These are phyloP conservation scores for Drosophila dives DNA, from an alignment of 2,888 invertebrate genomes.

Conservation along the genomic window DNA sequence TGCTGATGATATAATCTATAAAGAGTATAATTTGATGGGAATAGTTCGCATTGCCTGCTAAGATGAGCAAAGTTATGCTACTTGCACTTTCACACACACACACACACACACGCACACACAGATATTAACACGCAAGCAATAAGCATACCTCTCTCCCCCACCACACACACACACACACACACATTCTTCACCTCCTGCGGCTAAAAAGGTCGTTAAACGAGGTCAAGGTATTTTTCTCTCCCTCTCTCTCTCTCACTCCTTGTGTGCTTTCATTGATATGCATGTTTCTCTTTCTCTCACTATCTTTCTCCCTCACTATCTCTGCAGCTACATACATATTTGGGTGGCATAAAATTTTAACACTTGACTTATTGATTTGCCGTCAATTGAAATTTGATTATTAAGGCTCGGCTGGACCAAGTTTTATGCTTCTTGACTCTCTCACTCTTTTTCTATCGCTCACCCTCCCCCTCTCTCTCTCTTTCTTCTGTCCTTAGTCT, in stretches of 20 bases:
- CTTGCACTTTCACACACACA: slow-evolving; percentile 2
- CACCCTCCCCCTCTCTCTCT: background rate
- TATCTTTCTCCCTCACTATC: slow-evolving; percentile 10
- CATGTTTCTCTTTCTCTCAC: background rate
- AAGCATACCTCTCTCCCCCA: slow-evolving; percentile 2
- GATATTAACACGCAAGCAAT: background rate
- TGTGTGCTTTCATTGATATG: slow-evolving; percentile 23
- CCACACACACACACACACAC: background rate
- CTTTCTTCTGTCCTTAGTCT: background rate
- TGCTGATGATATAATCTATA: slow-evolving; percentile 51
- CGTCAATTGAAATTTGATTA: slow-evolving; percentile 63
- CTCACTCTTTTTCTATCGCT: background rate
- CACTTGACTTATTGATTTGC: slow-evolving; percentile 72
- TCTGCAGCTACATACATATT: slow-evolving; percentile 4
- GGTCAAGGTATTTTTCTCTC: slow-evolving; percentile 63
- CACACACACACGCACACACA: slow-evolving; percentile 8
- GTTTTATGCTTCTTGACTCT: slow-evolving; percentile 3
- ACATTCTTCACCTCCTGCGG: background rate
- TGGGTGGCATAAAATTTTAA: slow-evolving; percentile 39
- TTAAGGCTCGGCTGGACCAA: slow-evolving; percentile 60
- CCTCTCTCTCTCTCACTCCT: slow-evolving; percentile 2
- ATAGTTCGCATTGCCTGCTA: slow-evolving; percentile 4
- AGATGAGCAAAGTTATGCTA: slow-evolving; percentile 23
- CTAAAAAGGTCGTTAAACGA: slow-evolving; percentile 63
- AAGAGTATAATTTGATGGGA: slow-evolving; percentile 21